Evolutionary conservation across 2,888 invertebrate genomes (phyloP), one percentile per base, ranked within the genome.

Genomic region (Eristalis pertinax): DNA sequence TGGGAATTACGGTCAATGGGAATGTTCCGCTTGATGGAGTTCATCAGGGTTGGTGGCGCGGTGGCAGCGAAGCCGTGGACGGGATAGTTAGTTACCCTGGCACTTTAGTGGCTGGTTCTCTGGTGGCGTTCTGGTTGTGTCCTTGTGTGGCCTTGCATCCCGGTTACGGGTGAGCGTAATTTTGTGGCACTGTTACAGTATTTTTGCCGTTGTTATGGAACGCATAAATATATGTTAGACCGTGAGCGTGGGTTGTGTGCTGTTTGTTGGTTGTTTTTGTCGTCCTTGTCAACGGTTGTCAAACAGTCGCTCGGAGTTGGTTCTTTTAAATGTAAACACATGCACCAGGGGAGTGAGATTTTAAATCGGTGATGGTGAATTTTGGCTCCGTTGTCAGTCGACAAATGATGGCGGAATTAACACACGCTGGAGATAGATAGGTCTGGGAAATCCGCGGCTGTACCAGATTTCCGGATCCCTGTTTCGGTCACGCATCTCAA

Each of bases 1-100:
- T 75, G 87, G 84, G 76, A 80, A 84, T 87, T 80, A 84, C 76
- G 84, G 84, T 80, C 84, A 87, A 75, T 84, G 76, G 65, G 76
- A 77, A 80, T 76, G 68, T 43, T 70, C 60, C 64, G 79, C 65
- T 75, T 76, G 64, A 87, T 76, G 87, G 60, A 60, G 72, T 79
- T 87, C 79, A 73, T 75, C 74, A 68, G 38, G 32, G 32, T 32
- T 4, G 32, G 60, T n/a, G 64, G 32, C 50, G 32, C 26, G 15
- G 15, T 11, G 32, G 29, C 22, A 11, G 58, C 22, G 58, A 11
- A 2, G 13, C 60, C 4, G 13, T 13, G 11, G 60, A 22, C 41
- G 62, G n/a, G 38, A 24, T 29, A n/a, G 62, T 26, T 62, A 15
- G 62, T 60, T 60, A 15, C 62, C 2, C 50, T 62, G 62, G 26